A percentile compares a stretch with the other conserved stretches of the same genome.
These are phyloP conservation scores for Danio rerio DNA, from an alignment of 2,113 vertebrate species.

Conservation along the genomic window DNA sequence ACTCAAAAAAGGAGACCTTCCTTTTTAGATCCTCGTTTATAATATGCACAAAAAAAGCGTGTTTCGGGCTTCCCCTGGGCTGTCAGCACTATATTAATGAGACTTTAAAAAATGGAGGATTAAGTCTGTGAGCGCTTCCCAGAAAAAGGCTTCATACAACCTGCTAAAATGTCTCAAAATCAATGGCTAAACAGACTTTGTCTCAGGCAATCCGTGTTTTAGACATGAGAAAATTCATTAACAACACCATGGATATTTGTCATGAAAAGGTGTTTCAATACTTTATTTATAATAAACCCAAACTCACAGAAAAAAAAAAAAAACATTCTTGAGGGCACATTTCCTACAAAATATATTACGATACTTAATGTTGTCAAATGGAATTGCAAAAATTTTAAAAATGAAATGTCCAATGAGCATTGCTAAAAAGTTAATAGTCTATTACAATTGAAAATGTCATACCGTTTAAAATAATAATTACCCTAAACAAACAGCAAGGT, in stretches of 20 bases:
- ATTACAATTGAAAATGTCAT: background rate
- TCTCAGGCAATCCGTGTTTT: constrained; percentile 19
- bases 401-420: background rate
- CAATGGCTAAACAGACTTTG: constrained; percentile 38
- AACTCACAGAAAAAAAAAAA: background rate
- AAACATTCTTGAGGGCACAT: background rate
- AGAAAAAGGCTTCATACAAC: constrained; percentile 2
- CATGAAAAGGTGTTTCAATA: constrained; percentile 31
- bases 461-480: too few species aligned
- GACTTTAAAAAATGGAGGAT: constrained; percentile 35
- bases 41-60: constrained; percentile 27
- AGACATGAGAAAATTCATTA: constrained; percentile 34
- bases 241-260: constrained; percentile 25
- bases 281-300: constrained; percentile 44
- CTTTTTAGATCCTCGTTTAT: constrained; percentile 50
- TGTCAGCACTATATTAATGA: constrained; percentile 50
- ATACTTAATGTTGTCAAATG: background rate
- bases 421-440: background rate
- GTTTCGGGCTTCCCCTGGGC: constrained; percentile 30
- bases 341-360: background rate
- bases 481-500: too few species aligned
- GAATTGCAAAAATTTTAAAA: background rate
- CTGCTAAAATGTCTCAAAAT: constrained; percentile 30
- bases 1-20: constrained; percentile 10
- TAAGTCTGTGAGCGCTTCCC: constrained; percentile 8